Evolutionary conservation across 2,888 invertebrate species (phyloP).

Genomic region (Rotaria magnacalcarata): DNA sequence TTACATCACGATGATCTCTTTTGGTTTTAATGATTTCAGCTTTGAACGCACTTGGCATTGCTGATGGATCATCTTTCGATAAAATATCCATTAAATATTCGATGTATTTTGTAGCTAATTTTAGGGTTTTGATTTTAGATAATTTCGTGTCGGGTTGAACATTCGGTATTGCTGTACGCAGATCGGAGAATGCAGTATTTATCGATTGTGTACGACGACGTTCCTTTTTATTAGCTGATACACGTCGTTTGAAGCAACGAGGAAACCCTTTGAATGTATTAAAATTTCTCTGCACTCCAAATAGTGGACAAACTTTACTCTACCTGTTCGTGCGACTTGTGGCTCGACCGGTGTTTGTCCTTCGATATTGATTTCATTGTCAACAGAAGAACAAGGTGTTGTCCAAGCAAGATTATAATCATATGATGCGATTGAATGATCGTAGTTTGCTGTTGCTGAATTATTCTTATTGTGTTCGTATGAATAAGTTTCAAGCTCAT

Average conservation of each 20-base stretch:
- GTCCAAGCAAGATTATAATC: slow-evolving; percentile 1
- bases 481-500: background rate
- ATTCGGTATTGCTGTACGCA: slow-evolving; percentile 88
- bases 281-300: slow-evolving; percentile 6
- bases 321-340: background rate
- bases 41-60: slow-evolving; percentile 39
- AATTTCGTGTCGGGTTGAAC: slow-evolving; percentile 90
- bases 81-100: slow-evolving; percentile 71
- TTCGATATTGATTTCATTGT: background rate
- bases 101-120: slow-evolving; percentile 85
- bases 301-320: background rate
- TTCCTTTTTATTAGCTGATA: slow-evolving; percentile 68
- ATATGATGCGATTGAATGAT: background rate
- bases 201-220: slow-evolving; percentile 83
- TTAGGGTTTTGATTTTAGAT: slow-evolving; percentile 85
- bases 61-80: slow-evolving; percentile 42
- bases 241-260: slow-evolving; percentile 37
- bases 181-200: slow-evolving; percentile 85
- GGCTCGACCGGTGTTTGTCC: background rate
- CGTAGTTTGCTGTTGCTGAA: background rate
- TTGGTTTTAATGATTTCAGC: slow-evolving; percentile 42
- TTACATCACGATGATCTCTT: slow-evolving; percentile 38
- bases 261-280: background rate
- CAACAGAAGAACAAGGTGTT: background rate
- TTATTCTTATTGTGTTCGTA: background rate